Evolutionary conservation across 2,888 invertebrate species (phyloP), one percentile per base, ranked within the genome.

Genomic region (Archips crataeganus): DNA sequence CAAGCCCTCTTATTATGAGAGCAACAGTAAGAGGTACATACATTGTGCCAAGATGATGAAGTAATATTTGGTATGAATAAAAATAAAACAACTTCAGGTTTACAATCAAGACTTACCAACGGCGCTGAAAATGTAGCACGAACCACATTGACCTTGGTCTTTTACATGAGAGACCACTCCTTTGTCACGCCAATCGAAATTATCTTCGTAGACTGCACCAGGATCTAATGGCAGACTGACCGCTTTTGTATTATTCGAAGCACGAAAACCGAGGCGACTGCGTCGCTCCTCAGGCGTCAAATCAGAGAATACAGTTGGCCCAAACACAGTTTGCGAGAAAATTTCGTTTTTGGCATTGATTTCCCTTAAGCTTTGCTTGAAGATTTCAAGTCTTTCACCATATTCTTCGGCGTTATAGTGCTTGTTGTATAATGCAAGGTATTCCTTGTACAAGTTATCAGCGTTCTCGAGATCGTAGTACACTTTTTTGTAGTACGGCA

Each of bases 151-250:
- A 67, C 96, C 97, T 92, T 98, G 98, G 90, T 98, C 96, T 85
- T 98, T 98, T 23, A 98, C 95, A 0, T 91, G 94, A 0, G 98
- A 97, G 2, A 98, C 98, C 49, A 96, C 97, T 5, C 97, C 97
- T 61, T 96, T 84, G 1, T 90, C 77, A 77, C 97, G 95, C 98
- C 98, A 98, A 85, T 98, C 98, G 2, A 75, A 75, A 9, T 49
- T 2, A 0, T 70, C 70, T 54, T 54, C 23, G 9, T 54, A 54
- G 51, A 15, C 9, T 9, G 15, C 15, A 2, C 6, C 4, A 13
- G 51, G 51, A 15, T 15, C 15, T 15, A 54, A 23, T 6, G 15
- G 4, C 51, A 54, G 51, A 15, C 6, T 23, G 6, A 54, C 51
- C 4, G 49, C 13, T 23, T 23, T 2, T 9, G 51, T 54, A 0